A percentile compares a stretch with the other conserved stretches of the same genome.
These are phyloP conservation scores for Hippopotamyrus pictus DNA, from an alignment of 2,797 vertebrate genomes.

Conservation along the genomic window DNA sequence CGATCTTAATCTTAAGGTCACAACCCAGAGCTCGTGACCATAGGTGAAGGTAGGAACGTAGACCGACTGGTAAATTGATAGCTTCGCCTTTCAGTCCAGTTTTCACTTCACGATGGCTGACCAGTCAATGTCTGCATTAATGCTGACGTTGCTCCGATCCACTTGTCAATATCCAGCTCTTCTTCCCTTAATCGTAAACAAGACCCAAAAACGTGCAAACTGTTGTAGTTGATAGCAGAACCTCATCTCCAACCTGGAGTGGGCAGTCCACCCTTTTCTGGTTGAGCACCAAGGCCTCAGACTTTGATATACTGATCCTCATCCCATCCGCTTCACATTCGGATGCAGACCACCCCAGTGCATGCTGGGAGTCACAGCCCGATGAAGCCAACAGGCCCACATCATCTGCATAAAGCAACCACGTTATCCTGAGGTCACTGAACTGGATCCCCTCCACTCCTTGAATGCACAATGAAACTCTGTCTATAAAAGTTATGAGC, in stretches of 20 bases:
- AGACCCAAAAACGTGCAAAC: neutral
- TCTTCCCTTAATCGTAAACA: neutral
- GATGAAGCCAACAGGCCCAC: neutral
- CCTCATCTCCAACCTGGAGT: neutral
- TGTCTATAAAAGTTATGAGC: neutral
- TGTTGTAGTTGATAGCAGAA: neutral
- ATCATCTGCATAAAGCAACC: neutral
- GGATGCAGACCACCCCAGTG: neutral
- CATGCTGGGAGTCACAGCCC: neutral
- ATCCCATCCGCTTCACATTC: neutral
- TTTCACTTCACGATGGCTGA: neutral
- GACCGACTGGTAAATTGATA: neutral
- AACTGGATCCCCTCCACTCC: neutral
- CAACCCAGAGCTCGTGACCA: neutral
- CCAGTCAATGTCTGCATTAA: neutral
- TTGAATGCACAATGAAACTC: neutral
- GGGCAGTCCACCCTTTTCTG: neutral
- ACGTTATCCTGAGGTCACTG: neutral
- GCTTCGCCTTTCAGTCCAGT: neutral
- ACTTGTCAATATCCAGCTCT: neutral
- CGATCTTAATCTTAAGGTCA: neutral
- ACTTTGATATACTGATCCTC: neutral
- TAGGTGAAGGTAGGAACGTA: neutral
- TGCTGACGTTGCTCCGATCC: neutral
- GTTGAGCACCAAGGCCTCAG: neutral